Percentiles rank a stretch among this genome's conserved stretches.
Evolutionary conservation across 2,113 vertebrate genomes (phyloP).

Genomic region (Takifugu flavidus): DNA sequence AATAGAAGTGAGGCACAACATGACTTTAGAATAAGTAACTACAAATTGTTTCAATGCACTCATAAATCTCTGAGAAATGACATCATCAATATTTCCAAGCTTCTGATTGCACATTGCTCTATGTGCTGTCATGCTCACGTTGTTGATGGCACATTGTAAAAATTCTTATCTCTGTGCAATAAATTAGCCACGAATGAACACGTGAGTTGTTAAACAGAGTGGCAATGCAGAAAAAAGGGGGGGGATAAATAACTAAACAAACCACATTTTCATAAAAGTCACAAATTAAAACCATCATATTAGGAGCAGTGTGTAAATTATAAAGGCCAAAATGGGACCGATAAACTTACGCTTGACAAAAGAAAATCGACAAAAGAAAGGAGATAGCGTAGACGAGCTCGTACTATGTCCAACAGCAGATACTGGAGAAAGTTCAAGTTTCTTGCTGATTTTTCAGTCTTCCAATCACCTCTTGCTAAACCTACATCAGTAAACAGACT

Average conservation of each 20-base stretch:
- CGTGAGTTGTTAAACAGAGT: slow-evolving; percentile 24
- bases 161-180: slow-evolving; percentile 24
- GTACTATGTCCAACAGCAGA: slow-evolving; percentile 18
- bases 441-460: slow-evolving; percentile 7
- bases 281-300: too few relatives aligned
- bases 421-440: background rate
- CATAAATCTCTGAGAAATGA: slow-evolving; percentile 50
- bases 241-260: background rate
- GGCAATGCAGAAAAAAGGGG: background rate
- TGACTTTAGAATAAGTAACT: slow-evolving; percentile 63
- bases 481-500: slow-evolving; percentile 27
- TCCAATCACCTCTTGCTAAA: slow-evolving; percentile 29
- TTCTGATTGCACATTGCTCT: slow-evolving; percentile 57
- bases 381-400: slow-evolving; percentile 20
- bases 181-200: slow-evolving; percentile 31
- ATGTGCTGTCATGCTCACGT: slow-evolving; percentile 22
- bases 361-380: background rate
- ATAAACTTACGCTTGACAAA: too few relatives aligned
- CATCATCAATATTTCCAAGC: slow-evolving; percentile 13
- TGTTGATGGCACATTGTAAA: slow-evolving; percentile 32
- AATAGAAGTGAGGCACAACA: slow-evolving; percentile 53
- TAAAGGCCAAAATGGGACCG: too few relatives aligned
- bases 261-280: slow-evolving; percentile 1
- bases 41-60: slow-evolving; percentile 54
- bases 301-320: too few relatives aligned